A percentile compares a stretch with the other conserved stretches of the same genome.
Conservation (phyloP, 2,113 vertebrate species). For the Gadus macrocephalus region DNA sequence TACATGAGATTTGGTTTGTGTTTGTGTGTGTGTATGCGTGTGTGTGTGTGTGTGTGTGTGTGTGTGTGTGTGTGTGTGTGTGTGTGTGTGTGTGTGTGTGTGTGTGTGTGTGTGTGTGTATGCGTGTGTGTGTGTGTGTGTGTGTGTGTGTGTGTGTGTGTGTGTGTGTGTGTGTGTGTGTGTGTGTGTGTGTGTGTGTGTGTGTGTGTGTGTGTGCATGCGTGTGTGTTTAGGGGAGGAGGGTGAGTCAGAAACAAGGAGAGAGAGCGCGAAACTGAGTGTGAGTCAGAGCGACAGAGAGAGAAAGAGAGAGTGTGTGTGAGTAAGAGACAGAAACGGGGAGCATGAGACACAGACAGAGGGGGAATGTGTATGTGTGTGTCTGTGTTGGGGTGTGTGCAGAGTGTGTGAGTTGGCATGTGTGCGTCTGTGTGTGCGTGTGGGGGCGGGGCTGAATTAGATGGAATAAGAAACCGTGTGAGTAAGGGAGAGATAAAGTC, state of each 20-base stretch:
- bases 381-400: too few species aligned
- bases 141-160: too few species aligned
- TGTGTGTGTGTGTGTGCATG: constrained; percentile 6
- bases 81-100: constrained; percentile 9
- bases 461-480: too few species aligned
- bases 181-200: constrained; percentile 10
- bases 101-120: constrained; percentile 8
- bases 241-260: background rate
- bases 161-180: constrained; percentile 12
- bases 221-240: constrained; percentile 2
- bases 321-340: too few species aligned
- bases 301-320: background rate
- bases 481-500: too few species aligned
- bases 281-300: background rate
- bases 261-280: background rate
- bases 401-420: too few species aligned
- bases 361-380: background rate
- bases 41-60: background rate
- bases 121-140: too few species aligned
- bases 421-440: too few species aligned
- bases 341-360: too few species aligned
- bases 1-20: constrained; percentile 14
- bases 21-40: constrained; percentile 10
- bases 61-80: background rate
- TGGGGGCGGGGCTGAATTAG: too few species aligned